Percentiles rank a stretch among this genome's conserved stretches.
phyloP scores from a whole-genome alignment of 1,140 invertebrate species.

The Stegodyphus dumicola region DNA sequence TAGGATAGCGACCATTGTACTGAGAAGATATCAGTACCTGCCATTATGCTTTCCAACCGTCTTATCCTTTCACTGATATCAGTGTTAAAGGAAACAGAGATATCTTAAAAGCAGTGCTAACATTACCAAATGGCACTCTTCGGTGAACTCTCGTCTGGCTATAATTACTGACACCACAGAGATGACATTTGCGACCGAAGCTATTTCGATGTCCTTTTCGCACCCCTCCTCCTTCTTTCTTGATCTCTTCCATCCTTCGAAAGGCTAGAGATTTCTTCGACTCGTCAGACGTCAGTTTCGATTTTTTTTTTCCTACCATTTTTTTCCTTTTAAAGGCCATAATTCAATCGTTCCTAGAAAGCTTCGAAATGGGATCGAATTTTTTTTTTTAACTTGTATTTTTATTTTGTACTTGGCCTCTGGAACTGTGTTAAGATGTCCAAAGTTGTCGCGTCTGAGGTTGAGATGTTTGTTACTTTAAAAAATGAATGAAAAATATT shows the following conservation, averaged over 20 bases:
- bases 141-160: background rate
- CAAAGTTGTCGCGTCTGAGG: conserved; percentile 7
- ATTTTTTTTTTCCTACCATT: conserved; percentile 1
- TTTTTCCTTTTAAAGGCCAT: conserved; percentile 38
- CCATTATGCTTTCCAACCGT: too few species aligned
- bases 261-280: background rate
- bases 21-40: too few species aligned
- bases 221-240: background rate
- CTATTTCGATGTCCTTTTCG: conserved; percentile 5
- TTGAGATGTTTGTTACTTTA: background rate
- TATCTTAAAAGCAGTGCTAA: too few species aligned
- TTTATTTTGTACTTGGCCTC: conserved; percentile 10
- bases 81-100: too few species aligned
- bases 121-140: background rate
- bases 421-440: background rate
- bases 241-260: background rate
- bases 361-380: conserved; percentile 30
- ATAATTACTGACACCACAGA: conserved; percentile 15
- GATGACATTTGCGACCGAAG: conserved; percentile 1
- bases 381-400: conserved; percentile 7
- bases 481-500: background rate
- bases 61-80: too few species aligned
- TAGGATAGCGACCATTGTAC: too few species aligned
- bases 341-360: conserved; percentile 26
- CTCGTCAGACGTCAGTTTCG: conserved; percentile 9